Conservation (phyloP, 2,797 vertebrate species). For the Microctenopoma lineatum region DNA sequence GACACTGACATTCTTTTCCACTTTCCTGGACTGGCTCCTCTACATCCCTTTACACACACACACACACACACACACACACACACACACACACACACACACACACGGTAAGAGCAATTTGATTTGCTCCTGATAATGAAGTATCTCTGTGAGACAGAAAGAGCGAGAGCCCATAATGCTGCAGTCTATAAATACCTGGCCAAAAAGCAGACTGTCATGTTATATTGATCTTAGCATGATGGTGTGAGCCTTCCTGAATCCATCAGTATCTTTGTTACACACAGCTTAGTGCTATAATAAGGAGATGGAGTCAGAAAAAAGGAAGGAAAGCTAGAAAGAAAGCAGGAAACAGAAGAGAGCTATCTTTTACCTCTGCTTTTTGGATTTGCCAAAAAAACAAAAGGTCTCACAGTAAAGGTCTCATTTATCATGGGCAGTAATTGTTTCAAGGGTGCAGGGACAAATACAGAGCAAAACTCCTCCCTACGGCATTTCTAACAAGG, state of each 20-base stretch:
- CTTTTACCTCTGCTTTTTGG: constrained; percentile 20
- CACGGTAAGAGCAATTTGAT: constrained; percentile 59
- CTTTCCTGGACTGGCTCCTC: constrained; percentile 63
- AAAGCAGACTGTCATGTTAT: constrained; percentile 83
- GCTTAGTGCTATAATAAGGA: constrained; percentile 43
- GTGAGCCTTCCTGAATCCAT: constrained; percentile 64
- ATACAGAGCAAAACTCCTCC: constrained; percentile 16
- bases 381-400: constrained; percentile 45
- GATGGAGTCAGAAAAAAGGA: constrained; percentile 3
- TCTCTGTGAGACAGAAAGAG: constrained; percentile 44
- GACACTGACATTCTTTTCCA: constrained; percentile 77
- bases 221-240: constrained; percentile 78
- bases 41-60: constrained; percentile 26
- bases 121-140: constrained; percentile 75
- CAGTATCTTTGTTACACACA: constrained; percentile 66
- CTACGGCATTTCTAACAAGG: constrained; percentile 22
- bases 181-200: constrained; percentile 82
- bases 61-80: constrained; percentile 11
- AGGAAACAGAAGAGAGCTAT: constrained; percentile 1
- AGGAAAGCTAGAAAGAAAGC: neutral
- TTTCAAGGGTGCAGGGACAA: constrained; percentile 29
- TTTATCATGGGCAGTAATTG: constrained; percentile 56
- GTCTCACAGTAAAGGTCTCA: constrained; percentile 46
- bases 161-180: constrained; percentile 57
- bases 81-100: constrained; percentile 11